These are phyloP conservation scores for Carcinoscorpius rotundicauda DNA, from an alignment of 1,140 invertebrate genomes.

Conservation along the genomic window DNA sequence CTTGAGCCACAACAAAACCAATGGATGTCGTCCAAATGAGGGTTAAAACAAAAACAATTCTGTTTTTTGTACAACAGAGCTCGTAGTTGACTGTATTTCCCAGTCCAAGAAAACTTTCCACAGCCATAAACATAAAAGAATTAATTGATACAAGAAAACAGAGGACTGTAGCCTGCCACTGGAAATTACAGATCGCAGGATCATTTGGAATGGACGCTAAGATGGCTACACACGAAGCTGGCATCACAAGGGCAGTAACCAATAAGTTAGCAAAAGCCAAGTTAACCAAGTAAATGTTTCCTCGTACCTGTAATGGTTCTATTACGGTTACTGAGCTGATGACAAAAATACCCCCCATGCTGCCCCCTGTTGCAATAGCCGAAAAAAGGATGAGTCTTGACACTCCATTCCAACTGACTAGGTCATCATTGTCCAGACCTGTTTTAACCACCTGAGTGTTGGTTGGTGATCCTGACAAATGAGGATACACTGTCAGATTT, in stretches of 20 bases:
- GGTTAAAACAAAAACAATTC: slow-evolving; percentile 34
- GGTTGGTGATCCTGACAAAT: too few species aligned
- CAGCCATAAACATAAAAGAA: slow-evolving; percentile 47
- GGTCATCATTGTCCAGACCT: too few species aligned
- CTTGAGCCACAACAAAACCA: slow-evolving; percentile 38
- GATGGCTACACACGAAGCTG: slow-evolving; percentile 46
- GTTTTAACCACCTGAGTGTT: too few species aligned
- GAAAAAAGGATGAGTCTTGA: slow-evolving; percentile 51
- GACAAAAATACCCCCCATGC: slow-evolving; percentile 60
- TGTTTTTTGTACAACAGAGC: slow-evolving; percentile 21
- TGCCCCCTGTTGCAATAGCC: slow-evolving; percentile 49
- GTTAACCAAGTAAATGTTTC: slow-evolving; percentile 66
- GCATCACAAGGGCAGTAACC: slow-evolving; percentile 56
- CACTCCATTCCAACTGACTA: slow-evolving; percentile 46
- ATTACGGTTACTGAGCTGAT: slow-evolving; percentile 49
- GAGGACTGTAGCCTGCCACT: slow-evolving; percentile 51
- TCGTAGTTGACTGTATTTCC: slow-evolving; percentile 18
- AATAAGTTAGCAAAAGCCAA: slow-evolving; percentile 58
- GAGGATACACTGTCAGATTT: too few species aligned
- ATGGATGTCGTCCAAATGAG: slow-evolving; percentile 42
- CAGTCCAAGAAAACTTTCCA: slow-evolving; percentile 35
- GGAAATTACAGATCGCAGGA: slow-evolving; percentile 46
- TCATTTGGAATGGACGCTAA: slow-evolving; percentile 49
- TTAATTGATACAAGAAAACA: slow-evolving; percentile 52
- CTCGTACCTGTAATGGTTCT: slow-evolving; percentile 23